Evolutionary conservation across 2,888 invertebrate species (phyloP).

Genomic region (Drosophila limbata): DNA sequence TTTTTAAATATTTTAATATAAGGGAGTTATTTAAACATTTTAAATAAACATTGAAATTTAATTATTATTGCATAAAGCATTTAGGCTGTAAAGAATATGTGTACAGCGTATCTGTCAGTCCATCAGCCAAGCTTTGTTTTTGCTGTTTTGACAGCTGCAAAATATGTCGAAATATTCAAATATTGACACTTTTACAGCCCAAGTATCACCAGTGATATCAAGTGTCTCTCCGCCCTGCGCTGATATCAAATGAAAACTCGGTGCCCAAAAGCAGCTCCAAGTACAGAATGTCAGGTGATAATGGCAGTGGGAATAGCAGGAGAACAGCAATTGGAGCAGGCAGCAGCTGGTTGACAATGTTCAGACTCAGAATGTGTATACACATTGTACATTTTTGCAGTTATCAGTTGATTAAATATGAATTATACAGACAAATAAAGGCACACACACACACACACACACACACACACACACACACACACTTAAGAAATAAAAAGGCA

Average conservation of each 20-base stretch:
- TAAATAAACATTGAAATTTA: too few species aligned
- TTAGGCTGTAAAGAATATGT: background rate
- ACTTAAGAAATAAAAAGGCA: too few species aligned
- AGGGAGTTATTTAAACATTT: too few species aligned
- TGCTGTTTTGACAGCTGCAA: constrained; percentile 36
- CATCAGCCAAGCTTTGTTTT: background rate
- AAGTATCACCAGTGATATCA: constrained; percentile 26
- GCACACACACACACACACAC: constrained; percentile 14
- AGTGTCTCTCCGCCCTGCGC: constrained; percentile 4
- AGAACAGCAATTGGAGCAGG: constrained; percentile 72
- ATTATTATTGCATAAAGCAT: too few species aligned
- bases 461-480: too few species aligned
- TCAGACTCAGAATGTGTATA: constrained; percentile 27
- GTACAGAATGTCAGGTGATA: constrained; percentile 70
- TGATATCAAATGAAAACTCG: constrained; percentile 44
- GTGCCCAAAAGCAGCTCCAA: constrained; percentile 6
- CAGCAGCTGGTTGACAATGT: constrained; percentile 38
- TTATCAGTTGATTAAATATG: constrained; percentile 81
- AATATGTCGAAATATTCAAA: constrained; percentile 19
- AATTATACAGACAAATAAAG: constrained; percentile 70
- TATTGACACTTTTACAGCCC: constrained; percentile 22
- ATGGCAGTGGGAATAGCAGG: constrained; percentile 68
- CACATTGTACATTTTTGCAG: constrained; percentile 51
- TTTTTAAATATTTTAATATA: too few species aligned
- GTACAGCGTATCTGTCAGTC: background rate